Evolutionary conservation across 2,888 invertebrate species (phyloP), one percentile per base, ranked within the genome.

Genomic region (Pinctada fucata): DNA sequence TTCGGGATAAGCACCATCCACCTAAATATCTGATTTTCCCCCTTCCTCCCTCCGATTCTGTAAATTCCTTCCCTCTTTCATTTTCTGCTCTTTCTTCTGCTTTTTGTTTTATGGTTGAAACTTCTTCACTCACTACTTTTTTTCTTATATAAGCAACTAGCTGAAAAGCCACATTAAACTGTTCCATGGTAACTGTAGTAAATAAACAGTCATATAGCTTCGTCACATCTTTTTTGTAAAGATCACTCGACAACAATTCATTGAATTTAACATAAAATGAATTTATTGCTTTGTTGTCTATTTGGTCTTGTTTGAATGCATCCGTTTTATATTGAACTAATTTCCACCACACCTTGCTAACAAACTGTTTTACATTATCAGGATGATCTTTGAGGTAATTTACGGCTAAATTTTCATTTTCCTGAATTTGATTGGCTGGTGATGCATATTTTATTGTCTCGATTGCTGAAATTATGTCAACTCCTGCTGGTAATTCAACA

Each of bases 21-120:
- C 70, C 65, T 48, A 79, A 51, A 71, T 75, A 75, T 70, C 66
- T 47, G 8, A 75, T 79, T 66, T 79, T 75, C 47, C 71, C 75
- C 47, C 50, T 64, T 51, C 74, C 78, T 10, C 45, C 70, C 47
- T 65, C 69, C 3, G 78, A 79, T 66, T 79, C 78, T n/a, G 10
- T 13, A 75, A 75, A 75, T 48, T 69, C 31, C 45, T 50, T 49
- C 31, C 64, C 52, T 52, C 31, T 64, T 47, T 71, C 16, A 48
- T 6, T 52, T 8, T 8, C 47, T 63, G 16, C 67, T 31, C 48
- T 52, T 45, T 31, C 65, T 51, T 78, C 63, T 10, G 64, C 73
- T 13, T 58, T 6, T 2, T 73, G 16, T 73, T 64, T 67, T 8
- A 73, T 65, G 5, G 67, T 49, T 31, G 64, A 31, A 31, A 10